Base-by-base conservation (phyloP, 2,888 invertebrate genomes). In the Hydraecia micacea region DNA sequence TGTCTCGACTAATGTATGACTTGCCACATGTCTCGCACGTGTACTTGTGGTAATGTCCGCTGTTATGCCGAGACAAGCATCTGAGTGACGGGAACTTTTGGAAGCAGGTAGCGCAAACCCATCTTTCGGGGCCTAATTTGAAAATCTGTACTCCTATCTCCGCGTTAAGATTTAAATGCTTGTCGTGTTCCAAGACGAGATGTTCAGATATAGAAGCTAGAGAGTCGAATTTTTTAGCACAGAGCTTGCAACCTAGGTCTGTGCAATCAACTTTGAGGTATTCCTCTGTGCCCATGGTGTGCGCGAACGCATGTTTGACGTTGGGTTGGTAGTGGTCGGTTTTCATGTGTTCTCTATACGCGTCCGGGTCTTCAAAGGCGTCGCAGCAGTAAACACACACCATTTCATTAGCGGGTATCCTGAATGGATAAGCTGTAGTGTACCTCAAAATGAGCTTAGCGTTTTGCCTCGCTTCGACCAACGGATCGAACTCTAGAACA, bases 401-500 rank as follows among this genome's bases (percentile, higher is more conserved):
- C 93, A 94, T 92, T 42, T 91, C 87, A 85, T 91, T 91, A 79
- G 88, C 89, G 21, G 94, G 94, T 75, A 94, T 89, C 83, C 91
- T 91, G 92, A 95, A 95, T 77, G 95, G 95, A 88, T 92, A 94
- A 71, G 91, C 93, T 55, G 95, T 94, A 46, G 94, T 87, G 89
- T 92, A 94, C 88, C 91, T 92, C 91, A 95, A 85, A 79, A 89
- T 89, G 88, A 93, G 79, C 90, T 93, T 92, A 81, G 94, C 94
- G 90, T 95, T 95, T 87, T 86, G 91, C 89, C 94, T 92, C 89
- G 93, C 92, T 91, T 90, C 89, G 91, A 90, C 81, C 91, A 92
- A 91, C 87, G 91, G 87, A 91, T 92, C 91, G 88, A 91, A 86
- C 86, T 92, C 94, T 95, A 95, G 93, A 94, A 95, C 94, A 94